A percentile compares a stretch with the other conserved stretches of the same genome.
These are phyloP conservation scores for Tokudaia tokunoshimensis DNA, from an alignment of 2,797 vertebrate genomes.

Conservation along the genomic window DNA sequence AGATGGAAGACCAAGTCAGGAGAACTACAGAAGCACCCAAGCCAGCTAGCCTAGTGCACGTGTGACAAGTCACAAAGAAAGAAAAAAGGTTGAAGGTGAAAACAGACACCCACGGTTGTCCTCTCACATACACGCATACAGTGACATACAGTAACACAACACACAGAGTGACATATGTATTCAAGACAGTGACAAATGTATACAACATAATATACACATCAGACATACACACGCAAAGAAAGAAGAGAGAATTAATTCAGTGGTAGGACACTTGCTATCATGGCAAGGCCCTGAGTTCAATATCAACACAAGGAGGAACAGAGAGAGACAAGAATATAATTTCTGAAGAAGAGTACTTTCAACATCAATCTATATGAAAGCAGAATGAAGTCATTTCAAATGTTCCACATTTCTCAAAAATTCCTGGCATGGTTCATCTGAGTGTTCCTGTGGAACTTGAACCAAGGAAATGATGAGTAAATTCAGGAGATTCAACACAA, in stretches of 20 bases:
- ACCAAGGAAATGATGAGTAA: conserved; percentile 1
- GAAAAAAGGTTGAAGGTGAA: neutral
- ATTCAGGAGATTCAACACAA: neutral
- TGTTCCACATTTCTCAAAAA: neutral
- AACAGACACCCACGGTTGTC: neutral
- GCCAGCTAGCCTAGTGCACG: neutral
- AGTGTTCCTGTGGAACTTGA: neutral
- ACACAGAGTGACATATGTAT: neutral
- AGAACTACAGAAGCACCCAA: neutral
- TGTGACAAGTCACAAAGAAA: neutral
- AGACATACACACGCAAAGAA: neutral
- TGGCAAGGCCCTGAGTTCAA: neutral
- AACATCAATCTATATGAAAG: neutral
- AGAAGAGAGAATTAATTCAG: neutral
- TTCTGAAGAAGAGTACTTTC: conserved; percentile 56
- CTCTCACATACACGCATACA: too few relatives aligned
- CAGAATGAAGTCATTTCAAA: conserved; percentile 53
- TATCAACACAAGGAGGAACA: neutral
- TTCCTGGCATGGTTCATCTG: neutral
- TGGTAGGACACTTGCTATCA: neutral
- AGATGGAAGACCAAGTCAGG: neutral
- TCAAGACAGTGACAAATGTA: neutral
- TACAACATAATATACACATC: neutral
- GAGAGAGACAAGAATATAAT: neutral
- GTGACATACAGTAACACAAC: neutral